Base-by-base conservation (phyloP, 2,113 vertebrate species). In the Phoenicopterus ruber region DNA sequence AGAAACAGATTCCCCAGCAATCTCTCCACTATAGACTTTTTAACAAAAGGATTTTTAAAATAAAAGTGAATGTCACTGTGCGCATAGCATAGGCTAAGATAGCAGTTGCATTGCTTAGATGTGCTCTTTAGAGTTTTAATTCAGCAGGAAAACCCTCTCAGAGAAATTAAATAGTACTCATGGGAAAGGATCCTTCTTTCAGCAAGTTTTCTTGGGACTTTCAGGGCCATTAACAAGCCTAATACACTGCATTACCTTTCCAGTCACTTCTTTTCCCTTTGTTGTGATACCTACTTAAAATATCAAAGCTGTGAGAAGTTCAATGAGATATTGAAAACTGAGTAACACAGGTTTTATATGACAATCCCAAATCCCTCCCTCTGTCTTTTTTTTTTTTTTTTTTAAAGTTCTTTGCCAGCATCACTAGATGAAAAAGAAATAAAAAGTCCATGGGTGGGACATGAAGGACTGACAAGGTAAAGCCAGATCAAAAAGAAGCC, bases 321-420 rank as follows among this genome's bases (percentile, higher is more conserved):
- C 98, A 99, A 99, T 98, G 98, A 99, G 97, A 98, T 98, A 98
- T 98, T 99, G 99, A 99, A 99, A 99, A 98, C 98, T 98, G 98
- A 99, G 98, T 98, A 99, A 98, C 96, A 97, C 97, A 96, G 98
- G 98, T 98, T 98, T 98, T 99, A 98, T 98, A 98, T 99, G 99
- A 99, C 98, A 98, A 97, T 96, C 96, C 91, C 97, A 96, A 96
- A 94, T 95, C 97, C 98, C 98, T 98, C 98, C 98, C 86, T 93
- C 96, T 47, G 36, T 76, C 50, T 91, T 84, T 86, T 97, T 94
- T 97, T 94, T 79, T 97, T 93, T n/a, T 58, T 72, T 88, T 82
- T 85, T 74, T 96, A 85, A 92, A 32, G 94, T 87, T 96, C 96
- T 92, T 97, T 97, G 96, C 97, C 98, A 97, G 96, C 95, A 97